These are phyloP conservation scores for Tachyglossus aculeatus DNA, from an alignment of 2,797 vertebrate species.

Conservation along the genomic window DNA sequence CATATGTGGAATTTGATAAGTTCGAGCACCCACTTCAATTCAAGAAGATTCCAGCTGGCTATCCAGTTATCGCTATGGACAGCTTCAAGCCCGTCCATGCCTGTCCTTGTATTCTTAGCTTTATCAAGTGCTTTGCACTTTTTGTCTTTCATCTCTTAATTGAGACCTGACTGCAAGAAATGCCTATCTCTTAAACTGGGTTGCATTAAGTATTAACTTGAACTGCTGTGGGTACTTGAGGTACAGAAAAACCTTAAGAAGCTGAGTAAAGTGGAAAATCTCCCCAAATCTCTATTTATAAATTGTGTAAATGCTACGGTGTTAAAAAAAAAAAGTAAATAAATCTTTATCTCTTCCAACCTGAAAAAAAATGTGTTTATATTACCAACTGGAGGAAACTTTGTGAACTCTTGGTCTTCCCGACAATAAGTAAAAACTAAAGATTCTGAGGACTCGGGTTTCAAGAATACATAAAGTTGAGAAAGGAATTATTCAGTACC, in stretches of 20 bases:
- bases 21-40: conserved; percentile 92
- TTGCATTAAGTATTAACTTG: conserved; percentile 95
- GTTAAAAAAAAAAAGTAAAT: conserved; percentile 41
- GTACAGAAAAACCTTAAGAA: conserved; percentile 74
- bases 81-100: conserved; percentile 90
- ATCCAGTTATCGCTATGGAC: conserved; percentile 90
- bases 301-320: conserved; percentile 75
- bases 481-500: conserved; percentile 60
- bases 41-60: conserved; percentile 87
- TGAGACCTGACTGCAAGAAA: conserved; percentile 93
- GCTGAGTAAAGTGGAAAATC: conserved; percentile 72
- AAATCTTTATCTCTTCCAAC: conserved; percentile 54
- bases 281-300: conserved; percentile 78
- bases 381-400: conserved; percentile 54
- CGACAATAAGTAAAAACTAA: conserved; percentile 57
- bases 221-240: conserved; percentile 87
- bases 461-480: conserved; percentile 28
- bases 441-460: conserved; percentile 44
- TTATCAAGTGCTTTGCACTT: conserved; percentile 91
- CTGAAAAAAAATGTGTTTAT: conserved; percentile 16
- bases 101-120: conserved; percentile 86
- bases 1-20: conserved; percentile 98
- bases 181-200: conserved; percentile 94
- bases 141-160: conserved; percentile 96
- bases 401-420: conserved; percentile 30